Evolutionary conservation across 2,797 vertebrate genomes (phyloP), one percentile per base, ranked within the genome.

Genomic region (Acanthiza pusilla): DNA sequence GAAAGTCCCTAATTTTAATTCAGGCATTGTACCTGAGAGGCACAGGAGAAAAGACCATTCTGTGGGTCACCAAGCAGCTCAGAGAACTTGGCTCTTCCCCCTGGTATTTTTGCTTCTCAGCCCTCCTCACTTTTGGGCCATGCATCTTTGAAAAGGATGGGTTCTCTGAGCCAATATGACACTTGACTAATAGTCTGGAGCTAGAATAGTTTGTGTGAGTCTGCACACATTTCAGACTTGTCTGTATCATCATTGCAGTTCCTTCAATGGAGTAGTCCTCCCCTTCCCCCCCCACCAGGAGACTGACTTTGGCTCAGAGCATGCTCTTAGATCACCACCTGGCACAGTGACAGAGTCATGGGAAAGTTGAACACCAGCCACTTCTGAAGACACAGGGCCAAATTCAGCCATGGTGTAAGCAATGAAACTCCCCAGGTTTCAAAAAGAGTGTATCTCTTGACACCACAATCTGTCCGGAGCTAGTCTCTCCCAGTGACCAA

Each of bases 321-420:
- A 3, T 36, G 54, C 73, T 95, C 93, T 97, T 93, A 97, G 94
- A 95, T 96, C 96, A 96, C 93, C 67, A 65, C 55, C 93, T 97
- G 95, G 96, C 96, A 95, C 85, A 80, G 76, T 82, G 96, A 96
- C 96, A 96, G 77, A 94, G 92, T 87, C 96, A 97, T 91, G 96
- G 96, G 95, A 96, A 97, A 97, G 71, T 81, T 97, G 96, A 97
- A 95, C 68, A 92, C n/a, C 66, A 80, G 93, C 95, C 96, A 95
- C 88, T 91, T 95, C 93, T 91, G 91, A 95, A 96, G 94, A 96
- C 80, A 76, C 0, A 2, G 92, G 89, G 91, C 93, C 94, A 97
- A 96, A 96, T 91, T 71, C 93, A 96, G 78, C 72, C 62, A 58
- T 54, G 45, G 80, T 93, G 68, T 81, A 93, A 82, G 89, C 25